These are phyloP conservation scores for Leptobrachium ailaonicum DNA, from an alignment of 2,113 vertebrate genomes.

Conservation along the genomic window DNA sequence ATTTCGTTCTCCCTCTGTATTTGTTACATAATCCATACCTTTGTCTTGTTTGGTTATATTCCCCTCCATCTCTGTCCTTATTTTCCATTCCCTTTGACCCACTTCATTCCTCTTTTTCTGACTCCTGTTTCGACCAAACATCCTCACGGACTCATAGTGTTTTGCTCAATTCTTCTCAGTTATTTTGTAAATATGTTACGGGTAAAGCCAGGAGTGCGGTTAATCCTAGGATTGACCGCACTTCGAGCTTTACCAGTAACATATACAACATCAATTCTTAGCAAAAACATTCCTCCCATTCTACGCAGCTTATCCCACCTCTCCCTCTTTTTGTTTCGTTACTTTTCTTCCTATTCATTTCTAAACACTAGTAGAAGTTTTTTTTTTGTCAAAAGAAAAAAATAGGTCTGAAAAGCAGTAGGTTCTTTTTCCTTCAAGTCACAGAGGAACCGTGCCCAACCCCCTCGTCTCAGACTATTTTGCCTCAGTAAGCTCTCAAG, in stretches of 20 bases:
- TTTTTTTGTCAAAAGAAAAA: not conserved
- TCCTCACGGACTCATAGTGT: not conserved
- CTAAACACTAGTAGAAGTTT: not conserved
- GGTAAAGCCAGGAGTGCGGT: too few species aligned
- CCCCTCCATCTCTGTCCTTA: not conserved
- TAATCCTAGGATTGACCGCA: too few species aligned
- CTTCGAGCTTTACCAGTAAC: too few species aligned
- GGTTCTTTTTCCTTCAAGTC: slow-evolving; percentile 12
- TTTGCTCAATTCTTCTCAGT: not conserved
- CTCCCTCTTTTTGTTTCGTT: too few species aligned
- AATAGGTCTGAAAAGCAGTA: not conserved
- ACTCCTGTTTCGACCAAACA: not conserved
- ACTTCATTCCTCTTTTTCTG: not conserved
- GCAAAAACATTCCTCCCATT: not conserved
- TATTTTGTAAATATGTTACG: not conserved
- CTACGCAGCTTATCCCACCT: too few species aligned
- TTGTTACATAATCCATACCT: not conserved
- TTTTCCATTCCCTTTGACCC: not conserved
- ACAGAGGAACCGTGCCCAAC: slow-evolving; percentile 26
- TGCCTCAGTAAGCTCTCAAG: slow-evolving; percentile 53
- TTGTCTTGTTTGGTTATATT: not conserved
- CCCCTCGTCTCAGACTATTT: slow-evolving; percentile 40
- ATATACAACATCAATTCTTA: not conserved
- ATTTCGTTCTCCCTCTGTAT: not conserved
- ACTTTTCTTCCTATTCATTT: not conserved